Percentiles rank a stretch among this genome's conserved stretches.
Evolutionary conservation across 1,140 invertebrate species (phyloP).

Genomic region (Aleiodes sp.): DNA sequence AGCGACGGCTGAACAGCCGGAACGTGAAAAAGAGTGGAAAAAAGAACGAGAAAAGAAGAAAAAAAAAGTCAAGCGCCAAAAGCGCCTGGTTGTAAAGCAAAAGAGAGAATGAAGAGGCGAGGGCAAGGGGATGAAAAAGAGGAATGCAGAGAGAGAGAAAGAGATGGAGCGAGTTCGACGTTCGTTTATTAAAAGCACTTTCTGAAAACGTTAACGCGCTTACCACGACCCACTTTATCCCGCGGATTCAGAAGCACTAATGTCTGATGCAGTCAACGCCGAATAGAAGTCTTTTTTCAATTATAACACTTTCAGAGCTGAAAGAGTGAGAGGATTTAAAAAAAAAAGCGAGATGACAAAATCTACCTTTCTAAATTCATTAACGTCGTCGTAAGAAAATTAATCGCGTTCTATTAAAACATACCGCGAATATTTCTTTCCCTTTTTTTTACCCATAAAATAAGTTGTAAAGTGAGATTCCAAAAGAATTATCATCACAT

Average conservation of each 20-base stretch:
- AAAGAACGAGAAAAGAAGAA: no score
- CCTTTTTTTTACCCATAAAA: background rate
- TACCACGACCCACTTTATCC: constrained; percentile 42
- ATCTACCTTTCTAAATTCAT: background rate
- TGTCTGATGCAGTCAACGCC: background rate
- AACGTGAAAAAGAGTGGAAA: constrained; percentile 38
- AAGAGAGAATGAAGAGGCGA: constrained; percentile 18
- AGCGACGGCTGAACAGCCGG: constrained; percentile 47
- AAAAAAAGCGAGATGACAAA: background rate
- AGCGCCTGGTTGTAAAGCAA: constrained; percentile 43
- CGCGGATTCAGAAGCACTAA: constrained; percentile 21
- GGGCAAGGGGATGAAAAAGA: background rate
- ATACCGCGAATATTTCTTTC: background rate
- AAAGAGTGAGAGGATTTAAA: background rate
- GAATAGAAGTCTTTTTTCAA: constrained; percentile 9
- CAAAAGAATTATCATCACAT: background rate
- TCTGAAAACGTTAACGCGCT: constrained; percentile 47
- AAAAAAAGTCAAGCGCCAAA: constrained; percentile 57
- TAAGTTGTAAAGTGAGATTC: background rate
- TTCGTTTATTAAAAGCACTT: constrained; percentile 61
- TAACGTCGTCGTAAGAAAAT: background rate
- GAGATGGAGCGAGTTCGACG: constrained; percentile 33
- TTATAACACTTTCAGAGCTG: constrained; percentile 3
- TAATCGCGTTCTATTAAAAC: background rate
- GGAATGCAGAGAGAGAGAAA: background rate